Evolutionary conservation across 2,113 vertebrate species (phyloP).

Genomic region (Cebidichthys violaceus): DNA sequence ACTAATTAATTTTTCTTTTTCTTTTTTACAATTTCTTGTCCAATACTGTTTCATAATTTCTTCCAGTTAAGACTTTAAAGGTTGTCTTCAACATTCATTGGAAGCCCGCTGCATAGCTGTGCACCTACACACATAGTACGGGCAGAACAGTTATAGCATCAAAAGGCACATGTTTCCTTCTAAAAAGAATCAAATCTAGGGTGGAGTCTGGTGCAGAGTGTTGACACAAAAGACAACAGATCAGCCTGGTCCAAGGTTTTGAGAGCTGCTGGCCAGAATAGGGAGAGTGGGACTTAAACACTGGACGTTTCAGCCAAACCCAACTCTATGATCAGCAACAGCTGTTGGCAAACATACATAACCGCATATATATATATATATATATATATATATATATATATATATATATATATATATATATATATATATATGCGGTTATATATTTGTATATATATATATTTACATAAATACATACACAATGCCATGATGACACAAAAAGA

Average conservation of each 20-base stretch:
- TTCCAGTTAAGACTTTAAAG: background rate
- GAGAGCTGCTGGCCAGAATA: slow-evolving; percentile 37
- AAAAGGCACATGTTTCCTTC: too few species aligned
- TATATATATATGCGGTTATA: too few species aligned
- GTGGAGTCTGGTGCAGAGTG: background rate
- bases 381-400: too few species aligned
- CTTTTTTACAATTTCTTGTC: background rate
- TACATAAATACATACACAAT: background rate
- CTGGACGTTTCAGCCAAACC: slow-evolving; percentile 59
- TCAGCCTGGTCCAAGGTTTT: slow-evolving; percentile 30
- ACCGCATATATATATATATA: too few species aligned
- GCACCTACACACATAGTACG: background rate
- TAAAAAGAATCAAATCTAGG: background rate
- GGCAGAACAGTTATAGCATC: background rate
- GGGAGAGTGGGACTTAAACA: slow-evolving; percentile 39
- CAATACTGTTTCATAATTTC: background rate
- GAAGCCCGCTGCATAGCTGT: background rate
- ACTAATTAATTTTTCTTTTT: background rate
- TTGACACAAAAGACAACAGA: slow-evolving; percentile 17
- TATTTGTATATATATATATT: background rate
- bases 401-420: background rate
- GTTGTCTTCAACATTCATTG: background rate
- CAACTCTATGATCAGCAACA: slow-evolving; percentile 63
- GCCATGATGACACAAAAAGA: slow-evolving; percentile 40
- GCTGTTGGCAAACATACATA: slow-evolving; percentile 59